A percentile compares a stretch with the other conserved stretches of the same genome.
Evolutionary conservation across 1,140 invertebrate species (phyloP).

Genomic region (Danaus plexippus): DNA sequence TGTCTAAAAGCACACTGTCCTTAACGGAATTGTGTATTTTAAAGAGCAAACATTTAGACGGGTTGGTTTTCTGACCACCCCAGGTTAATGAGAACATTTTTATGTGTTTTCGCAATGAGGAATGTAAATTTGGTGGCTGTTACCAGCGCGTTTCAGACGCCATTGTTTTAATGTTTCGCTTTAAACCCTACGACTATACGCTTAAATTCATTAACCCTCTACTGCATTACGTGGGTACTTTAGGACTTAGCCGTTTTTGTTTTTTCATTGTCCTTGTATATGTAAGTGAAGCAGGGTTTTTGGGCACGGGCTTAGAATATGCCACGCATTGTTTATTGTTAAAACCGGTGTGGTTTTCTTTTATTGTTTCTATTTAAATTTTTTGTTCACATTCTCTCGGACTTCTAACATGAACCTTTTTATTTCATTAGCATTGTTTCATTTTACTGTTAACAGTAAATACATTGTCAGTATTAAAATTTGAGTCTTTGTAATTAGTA

Average conservation of each 20-base stretch:
- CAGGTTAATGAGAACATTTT: constrained; percentile 69
- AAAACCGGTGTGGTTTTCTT: constrained; percentile 5
- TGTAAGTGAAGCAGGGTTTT: constrained; percentile 13
- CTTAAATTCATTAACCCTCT: constrained; percentile 56
- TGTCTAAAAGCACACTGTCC: not conserved
- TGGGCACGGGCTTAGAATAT: constrained; percentile 9
- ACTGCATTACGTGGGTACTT: constrained; percentile 41
- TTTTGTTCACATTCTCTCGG: constrained; percentile 9
- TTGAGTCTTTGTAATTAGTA: too few relatives aligned
- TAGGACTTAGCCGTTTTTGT: constrained; percentile 42
- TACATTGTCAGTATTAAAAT: too few relatives aligned
- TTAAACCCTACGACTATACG: constrained; percentile 47
- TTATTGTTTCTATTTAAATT: constrained; percentile 21
- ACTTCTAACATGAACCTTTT: not conserved
- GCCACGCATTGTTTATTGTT: constrained; percentile 1
- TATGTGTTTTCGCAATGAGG: constrained; percentile 64
- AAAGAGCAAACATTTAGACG: constrained; percentile 25
- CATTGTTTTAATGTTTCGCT: constrained; percentile 59
- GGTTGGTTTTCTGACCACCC: constrained; percentile 50
- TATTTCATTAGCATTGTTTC: constrained; percentile 4
- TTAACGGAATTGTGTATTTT: constrained; percentile 7
- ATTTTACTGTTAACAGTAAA: too few relatives aligned
- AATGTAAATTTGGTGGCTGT: constrained; percentile 66
- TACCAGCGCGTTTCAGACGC: constrained; percentile 50
- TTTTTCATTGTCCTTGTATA: constrained; percentile 30